Conservation (phyloP, 2,888 invertebrate genomes). For the Diloba caeruleocephala region DNA sequence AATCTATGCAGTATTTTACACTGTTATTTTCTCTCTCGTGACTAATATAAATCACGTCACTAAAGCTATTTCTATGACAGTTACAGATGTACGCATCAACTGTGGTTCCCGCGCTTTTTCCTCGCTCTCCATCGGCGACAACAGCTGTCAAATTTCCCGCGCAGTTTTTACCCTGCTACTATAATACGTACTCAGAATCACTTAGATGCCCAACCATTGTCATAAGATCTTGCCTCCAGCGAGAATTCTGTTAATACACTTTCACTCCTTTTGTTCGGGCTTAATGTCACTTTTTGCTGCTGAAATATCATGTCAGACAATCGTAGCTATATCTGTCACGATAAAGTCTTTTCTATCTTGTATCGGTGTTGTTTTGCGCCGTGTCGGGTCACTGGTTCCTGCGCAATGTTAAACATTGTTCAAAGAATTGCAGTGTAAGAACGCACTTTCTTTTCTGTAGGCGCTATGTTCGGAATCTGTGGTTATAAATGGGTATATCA, state of each 20-base stretch:
- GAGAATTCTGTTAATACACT: conserved; percentile 60
- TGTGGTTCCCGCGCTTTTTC: conserved; percentile 36
- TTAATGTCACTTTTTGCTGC: conserved; percentile 72
- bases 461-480: too few relatives aligned
- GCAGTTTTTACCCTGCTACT: conserved; percentile 49
- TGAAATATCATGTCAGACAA: conserved; percentile 73
- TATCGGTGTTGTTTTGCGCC: conserved; percentile 63
- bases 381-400: conserved; percentile 61
- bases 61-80: conserved; percentile 30
- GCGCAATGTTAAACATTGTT: conserved; percentile 62
- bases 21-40: conserved; percentile 23
- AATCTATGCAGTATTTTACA: conserved; percentile 5
- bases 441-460: conserved; percentile 40
- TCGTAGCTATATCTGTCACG: conserved; percentile 69
- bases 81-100: conserved; percentile 24
- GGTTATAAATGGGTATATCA: too few relatives aligned
- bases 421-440: conserved; percentile 37
- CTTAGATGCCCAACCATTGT: conserved; percentile 59
- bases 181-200: conserved; percentile 62
- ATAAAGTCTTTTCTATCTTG: conserved; percentile 75
- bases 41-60: conserved; percentile 18
- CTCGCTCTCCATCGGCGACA: conserved; percentile 28
- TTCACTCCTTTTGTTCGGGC: conserved; percentile 82
- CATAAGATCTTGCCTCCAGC: conserved; percentile 55
- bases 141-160: conserved; percentile 35